Base-by-base conservation (phyloP, 2,888 invertebrate genomes). In the Pachymerium ferrugineum region DNA sequence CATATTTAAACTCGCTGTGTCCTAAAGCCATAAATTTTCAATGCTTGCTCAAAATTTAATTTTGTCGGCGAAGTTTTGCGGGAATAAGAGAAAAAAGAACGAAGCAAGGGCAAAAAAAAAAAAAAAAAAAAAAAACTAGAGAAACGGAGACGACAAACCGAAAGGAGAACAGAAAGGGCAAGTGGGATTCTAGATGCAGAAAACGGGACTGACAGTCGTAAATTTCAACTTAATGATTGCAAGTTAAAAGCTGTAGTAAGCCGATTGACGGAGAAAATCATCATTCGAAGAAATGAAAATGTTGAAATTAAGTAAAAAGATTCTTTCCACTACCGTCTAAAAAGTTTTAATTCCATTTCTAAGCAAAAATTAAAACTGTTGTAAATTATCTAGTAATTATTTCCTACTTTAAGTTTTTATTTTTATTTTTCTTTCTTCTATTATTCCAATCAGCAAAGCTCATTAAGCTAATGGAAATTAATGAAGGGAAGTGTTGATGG, bases 391-490 rank as follows among this genome's bases (percentile, higher is more conserved):
- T n/a, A n/a, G n/a, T n/a, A n/a, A n/a, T n/a, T n/a, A n/a, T n/a
- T n/a, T n/a, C n/a, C n/a, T n/a, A n/a, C n/a, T n/a, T n/a, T n/a
- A n/a, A n/a, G n/a, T 42, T 42, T 6, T 42, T n/a, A 33, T n/a
- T 42, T 42, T 12, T 42, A 3, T 14, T 42, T 42, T 42, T 42
- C n/a, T 14, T 6, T n/a, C n/a, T n/a, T n/a, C n/a, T 47, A 28
- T 54, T 54, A 8, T 54, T 25, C 54, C 54, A 54, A 54, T 54
- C 54, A 54, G 54, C 54, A 54, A 38, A 22, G 54, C 54, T 54
- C 54, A 54, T 54, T 54, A 54, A 25, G 22, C 54, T 54, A 54
- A 54, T 54, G 54, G 54, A 54, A 25, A 54, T 54, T 54, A 54
- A 54, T 54, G 54, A 54, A 54, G 25, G 19, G 22, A 54, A 54